Conservation (phyloP, 2,113 vertebrate species). For the Misgurnus anguillicaudatus region DNA sequence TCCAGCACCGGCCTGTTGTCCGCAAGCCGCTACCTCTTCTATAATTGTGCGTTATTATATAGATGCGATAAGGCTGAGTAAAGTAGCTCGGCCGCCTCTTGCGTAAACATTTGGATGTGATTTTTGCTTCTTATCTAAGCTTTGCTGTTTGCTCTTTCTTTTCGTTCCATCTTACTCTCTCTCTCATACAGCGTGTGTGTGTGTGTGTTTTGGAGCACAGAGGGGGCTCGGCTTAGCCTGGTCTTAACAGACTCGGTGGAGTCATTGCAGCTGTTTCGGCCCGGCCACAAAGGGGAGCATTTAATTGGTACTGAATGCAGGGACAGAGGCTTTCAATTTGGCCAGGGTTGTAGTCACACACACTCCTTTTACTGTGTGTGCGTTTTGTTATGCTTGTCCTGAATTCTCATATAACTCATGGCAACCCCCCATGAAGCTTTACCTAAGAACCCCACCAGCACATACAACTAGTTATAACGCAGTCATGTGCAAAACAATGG, state of each 20-base stretch:
- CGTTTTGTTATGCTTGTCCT: conserved; percentile 31
- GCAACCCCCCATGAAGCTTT: not conserved
- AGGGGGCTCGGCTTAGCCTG: conserved; percentile 58
- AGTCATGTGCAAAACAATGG: conserved; percentile 54
- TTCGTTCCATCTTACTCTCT: conserved; percentile 8
- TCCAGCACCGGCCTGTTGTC: conserved; percentile 55
- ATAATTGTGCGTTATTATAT: conserved; percentile 69
- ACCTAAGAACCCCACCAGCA: conserved; percentile 49
- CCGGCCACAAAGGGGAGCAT: conserved; percentile 70
- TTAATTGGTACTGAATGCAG: conserved; percentile 78
- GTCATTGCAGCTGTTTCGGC: conserved; percentile 75
- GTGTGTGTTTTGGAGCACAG: conserved; percentile 44
- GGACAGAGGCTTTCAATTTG: conserved; percentile 78
- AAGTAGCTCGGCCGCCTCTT: conserved; percentile 59
- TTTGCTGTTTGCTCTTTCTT: conserved; percentile 31
- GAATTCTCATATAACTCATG: conserved; percentile 6
- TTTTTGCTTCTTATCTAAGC: conserved; percentile 56
- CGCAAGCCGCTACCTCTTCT: conserved; percentile 57
- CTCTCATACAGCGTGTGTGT: conserved; percentile 27
- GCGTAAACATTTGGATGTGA: conserved; percentile 68
- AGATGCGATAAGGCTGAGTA: conserved; percentile 62
- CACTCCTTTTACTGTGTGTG: conserved; percentile 41
- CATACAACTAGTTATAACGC: conserved; percentile 62
- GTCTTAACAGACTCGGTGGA: conserved; percentile 71
- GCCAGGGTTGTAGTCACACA: conserved; percentile 60